Evolutionary conservation across 1,140 invertebrate species (phyloP), one percentile per base, ranked within the genome.

Genomic region (Penaeus chinensis): DNA sequence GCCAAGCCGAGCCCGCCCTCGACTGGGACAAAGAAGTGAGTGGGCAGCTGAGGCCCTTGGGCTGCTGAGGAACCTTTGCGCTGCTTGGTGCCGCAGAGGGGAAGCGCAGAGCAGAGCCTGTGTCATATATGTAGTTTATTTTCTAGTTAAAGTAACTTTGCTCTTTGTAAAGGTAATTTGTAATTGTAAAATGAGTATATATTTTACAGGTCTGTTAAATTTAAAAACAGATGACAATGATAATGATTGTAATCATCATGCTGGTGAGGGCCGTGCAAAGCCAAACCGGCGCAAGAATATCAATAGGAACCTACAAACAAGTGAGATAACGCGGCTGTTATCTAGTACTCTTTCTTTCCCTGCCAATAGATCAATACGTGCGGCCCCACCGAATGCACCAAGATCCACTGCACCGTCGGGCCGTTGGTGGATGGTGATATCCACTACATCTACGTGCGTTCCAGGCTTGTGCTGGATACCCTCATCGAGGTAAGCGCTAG

Each of bases 361-460:
- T 20, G 47, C 22, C 54, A 54, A 32, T 74, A 87, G 86, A 77
- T 71, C 22, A 82, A 24, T 32, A 54, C 63, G 1, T 98, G 96
- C 91, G 94, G 95, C 74, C 93, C 94, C n/a, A 95, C 95, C 0
- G 94, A 94, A 82, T 98, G 97, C 90, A 94, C 95, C 7, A 94
- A 94, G 74, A 93, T 98, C 54, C 93, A 94, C 66, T 98, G 97
- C 90, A 93, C 93, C 0, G 94, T 96, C 0, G 95, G 95, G 1
- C 94, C 94, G 3, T 91, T 98, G 71, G 93, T 93, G 1, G 90
- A 91, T 32, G 95, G 95, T 82, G 95, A 96, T 76, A 94, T 96
- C 90, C 96, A 96, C 84, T 94, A 95, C n/a, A 95, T 98, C 65
- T 95, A 94, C 1, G 93, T 97, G 24, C 93, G 96, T 54, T 95